These are phyloP conservation scores for Gymnogyps californianus DNA, from an alignment of 2,113 vertebrate genomes.

Conservation along the genomic window DNA sequence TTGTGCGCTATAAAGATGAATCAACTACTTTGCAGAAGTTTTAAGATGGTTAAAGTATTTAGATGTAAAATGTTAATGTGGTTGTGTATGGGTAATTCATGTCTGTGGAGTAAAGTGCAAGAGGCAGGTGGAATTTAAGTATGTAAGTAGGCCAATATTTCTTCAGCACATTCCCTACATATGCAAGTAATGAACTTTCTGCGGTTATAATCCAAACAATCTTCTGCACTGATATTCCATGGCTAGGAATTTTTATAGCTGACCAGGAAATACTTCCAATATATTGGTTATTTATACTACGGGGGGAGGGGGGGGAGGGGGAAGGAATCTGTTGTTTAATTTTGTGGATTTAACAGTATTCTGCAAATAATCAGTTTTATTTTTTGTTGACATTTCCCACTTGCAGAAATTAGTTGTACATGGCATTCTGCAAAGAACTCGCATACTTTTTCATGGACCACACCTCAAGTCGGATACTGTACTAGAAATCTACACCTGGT, in stretches of 20 bases:
- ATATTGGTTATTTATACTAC: not conserved
- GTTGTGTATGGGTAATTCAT: not conserved
- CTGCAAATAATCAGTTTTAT: not conserved
- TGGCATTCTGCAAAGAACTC: not conserved
- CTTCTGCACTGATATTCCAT: not conserved
- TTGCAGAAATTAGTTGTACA: not conserved
- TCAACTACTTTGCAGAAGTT: not conserved
- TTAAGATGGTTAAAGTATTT: not conserved
- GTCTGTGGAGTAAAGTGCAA: not conserved
- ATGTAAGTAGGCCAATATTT: not conserved
- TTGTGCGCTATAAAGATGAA: not conserved
- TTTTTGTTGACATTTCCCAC: not conserved
- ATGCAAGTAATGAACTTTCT: not conserved
- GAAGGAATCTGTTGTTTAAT: not conserved
- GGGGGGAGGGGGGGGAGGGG: fast-evolving
- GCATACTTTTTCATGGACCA: not conserved
- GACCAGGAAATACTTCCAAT: not conserved
- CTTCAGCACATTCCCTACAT: not conserved
- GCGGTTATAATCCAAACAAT: not conserved
- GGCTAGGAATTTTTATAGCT: not conserved
- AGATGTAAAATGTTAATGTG: not conserved
- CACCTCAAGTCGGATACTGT: not conserved
- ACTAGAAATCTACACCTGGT: not conserved
- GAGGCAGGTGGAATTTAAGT: not conserved
- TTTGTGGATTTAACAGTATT: not conserved